Conservation (phyloP, 2,888 invertebrate genomes). For the Dichetophora obliterata region DNA sequence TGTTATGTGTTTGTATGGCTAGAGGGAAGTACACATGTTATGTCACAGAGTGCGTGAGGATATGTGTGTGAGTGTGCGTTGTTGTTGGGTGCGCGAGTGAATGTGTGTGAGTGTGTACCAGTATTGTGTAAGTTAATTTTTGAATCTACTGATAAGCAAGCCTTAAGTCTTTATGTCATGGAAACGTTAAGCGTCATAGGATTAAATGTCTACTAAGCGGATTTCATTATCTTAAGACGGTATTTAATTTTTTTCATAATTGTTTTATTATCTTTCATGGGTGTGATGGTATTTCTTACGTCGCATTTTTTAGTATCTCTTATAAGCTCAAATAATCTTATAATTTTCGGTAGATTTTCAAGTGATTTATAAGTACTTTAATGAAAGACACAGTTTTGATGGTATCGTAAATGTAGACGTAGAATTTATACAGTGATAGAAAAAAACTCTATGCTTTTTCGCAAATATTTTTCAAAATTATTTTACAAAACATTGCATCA, state of each 20-base stretch:
- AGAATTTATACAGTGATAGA: no score
- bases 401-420: no score
- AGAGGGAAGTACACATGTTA: background rate
- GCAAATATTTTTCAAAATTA: no score
- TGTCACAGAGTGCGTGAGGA: background rate
- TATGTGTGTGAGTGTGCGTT: background rate
- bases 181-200: background rate
- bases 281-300: no score
- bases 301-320: background rate
- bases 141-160: slow-evolving; percentile 1
- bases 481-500: no score
- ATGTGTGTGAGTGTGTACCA: background rate
- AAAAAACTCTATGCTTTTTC: no score
- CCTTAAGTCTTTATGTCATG: no score
- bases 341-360: no score
- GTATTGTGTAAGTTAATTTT: background rate
- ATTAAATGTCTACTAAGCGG: slow-evolving; percentile 6
- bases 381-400: no score
- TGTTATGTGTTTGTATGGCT: background rate
- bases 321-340: background rate
- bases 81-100: no score
- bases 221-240: background rate
- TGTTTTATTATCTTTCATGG: background rate
- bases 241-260: background rate
- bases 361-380: no score